phyloP scores from a whole-genome alignment of 92 coral and sea anemone genomes.

The Galaxea fascicularis region DNA sequence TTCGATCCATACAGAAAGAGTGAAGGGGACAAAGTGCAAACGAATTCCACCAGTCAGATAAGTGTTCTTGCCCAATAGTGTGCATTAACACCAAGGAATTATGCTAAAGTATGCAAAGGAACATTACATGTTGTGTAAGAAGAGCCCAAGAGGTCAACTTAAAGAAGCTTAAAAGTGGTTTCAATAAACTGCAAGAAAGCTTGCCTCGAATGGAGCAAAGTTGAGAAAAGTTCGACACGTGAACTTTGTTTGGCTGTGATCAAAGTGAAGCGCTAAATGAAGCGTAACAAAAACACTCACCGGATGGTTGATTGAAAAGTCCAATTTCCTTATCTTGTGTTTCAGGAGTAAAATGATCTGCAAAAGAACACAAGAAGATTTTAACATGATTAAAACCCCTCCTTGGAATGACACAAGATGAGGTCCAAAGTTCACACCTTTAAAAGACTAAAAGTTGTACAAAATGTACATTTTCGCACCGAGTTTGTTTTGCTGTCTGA shows the following conservation, averaged over 20 bases:
- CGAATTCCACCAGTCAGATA: background rate
- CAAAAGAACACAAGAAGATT: background rate
- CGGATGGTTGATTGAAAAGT: conserved; percentile 26
- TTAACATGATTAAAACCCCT: background rate
- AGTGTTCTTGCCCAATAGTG: background rate
- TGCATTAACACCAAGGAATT: background rate
- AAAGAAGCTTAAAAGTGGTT: background rate
- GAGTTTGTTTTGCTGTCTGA: background rate
- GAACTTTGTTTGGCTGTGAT: too few species aligned
- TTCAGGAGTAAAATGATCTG: conserved; percentile 41
- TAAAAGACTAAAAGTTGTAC: background rate
- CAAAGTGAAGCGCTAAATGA: background rate
- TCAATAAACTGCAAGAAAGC: background rate
- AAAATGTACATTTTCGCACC: background rate
- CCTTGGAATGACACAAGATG: background rate
- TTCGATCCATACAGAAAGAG: background rate
- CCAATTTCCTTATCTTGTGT: conserved; percentile 32
- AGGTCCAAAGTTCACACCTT: conserved; percentile 10
- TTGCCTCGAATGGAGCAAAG: background rate
- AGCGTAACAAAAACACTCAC: conserved; percentile 5
- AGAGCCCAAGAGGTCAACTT: background rate
- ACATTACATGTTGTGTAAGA: background rate
- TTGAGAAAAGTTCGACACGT: background rate
- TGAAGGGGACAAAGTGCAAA: conserved; percentile 13
- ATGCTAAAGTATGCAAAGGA: background rate